Percentiles rank a stretch among this genome's conserved stretches.
Conservation (phyloP, 1,140 invertebrate genomes). For the Achroia grisella region DNA sequence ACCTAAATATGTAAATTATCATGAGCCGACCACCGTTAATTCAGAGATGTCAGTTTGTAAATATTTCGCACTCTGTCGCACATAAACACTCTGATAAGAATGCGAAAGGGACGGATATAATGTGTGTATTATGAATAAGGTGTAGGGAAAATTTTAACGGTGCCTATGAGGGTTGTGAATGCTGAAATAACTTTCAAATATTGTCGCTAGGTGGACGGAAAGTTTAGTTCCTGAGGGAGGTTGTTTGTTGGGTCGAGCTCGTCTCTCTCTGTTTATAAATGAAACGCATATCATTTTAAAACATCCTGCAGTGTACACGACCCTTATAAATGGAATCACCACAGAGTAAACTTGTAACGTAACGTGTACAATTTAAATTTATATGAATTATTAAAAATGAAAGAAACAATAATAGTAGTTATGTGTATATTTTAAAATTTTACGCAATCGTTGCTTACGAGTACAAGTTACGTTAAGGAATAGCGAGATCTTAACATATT, state of each 20-base stretch:
- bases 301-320: constrained; percentile 22
- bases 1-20: constrained; percentile 74
- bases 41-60: constrained; percentile 65
- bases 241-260: constrained; percentile 44
- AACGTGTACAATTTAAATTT: no score
- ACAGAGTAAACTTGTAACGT: no score
- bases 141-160: constrained; percentile 72
- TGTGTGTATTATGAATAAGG: constrained; percentile 70
- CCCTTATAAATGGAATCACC: not conserved
- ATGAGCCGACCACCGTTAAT: constrained; percentile 71
- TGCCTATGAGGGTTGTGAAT: constrained; percentile 71
- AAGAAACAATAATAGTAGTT: no score
- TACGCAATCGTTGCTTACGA: no score
- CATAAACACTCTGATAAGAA: constrained; percentile 6
- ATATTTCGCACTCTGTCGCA: constrained; percentile 43
- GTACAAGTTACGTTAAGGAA: no score
- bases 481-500: no score
- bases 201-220: constrained; percentile 72
- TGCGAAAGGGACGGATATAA: constrained; percentile 26
- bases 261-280: constrained; percentile 53
- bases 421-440: no score
- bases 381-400: no score
- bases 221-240: constrained; percentile 65
- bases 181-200: constrained; percentile 73
- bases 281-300: constrained; percentile 69